phyloP scores from a whole-genome alignment of 2,888 invertebrate genomes.

The Cryptocephalus moraei region DNA sequence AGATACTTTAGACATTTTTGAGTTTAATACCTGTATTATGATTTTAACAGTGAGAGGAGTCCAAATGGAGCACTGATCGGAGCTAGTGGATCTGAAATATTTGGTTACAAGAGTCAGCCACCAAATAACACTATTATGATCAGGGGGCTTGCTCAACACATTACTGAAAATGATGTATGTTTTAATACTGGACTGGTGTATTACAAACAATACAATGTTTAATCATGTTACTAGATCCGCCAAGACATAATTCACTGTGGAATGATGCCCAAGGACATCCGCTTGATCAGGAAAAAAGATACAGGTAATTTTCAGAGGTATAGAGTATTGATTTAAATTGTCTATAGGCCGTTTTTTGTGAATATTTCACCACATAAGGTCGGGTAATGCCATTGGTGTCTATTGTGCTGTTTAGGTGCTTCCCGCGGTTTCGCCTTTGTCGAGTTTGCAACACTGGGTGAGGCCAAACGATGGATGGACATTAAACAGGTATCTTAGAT shows the following conservation, averaged over 20 bases:
- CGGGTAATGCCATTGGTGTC: slow-evolving; percentile 39
- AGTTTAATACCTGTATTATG: slow-evolving; percentile 22
- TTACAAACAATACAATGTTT: neutral
- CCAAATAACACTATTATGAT: slow-evolving; percentile 62
- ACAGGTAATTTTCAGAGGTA: slow-evolving; percentile 52
- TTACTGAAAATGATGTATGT: slow-evolving; percentile 67
- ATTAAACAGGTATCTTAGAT: slow-evolving; percentile 66
- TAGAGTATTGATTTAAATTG: slow-evolving; percentile 20
- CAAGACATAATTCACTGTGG: slow-evolving; percentile 66
- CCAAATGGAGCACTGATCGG: slow-evolving; percentile 33
- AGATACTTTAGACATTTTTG: slow-evolving; percentile 14
- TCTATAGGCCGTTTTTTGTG: slow-evolving; percentile 47
- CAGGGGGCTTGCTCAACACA: slow-evolving; percentile 61
- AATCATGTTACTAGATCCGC: slow-evolving; percentile 60
- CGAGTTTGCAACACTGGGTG: slow-evolving; percentile 82
- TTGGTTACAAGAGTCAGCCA: slow-evolving; percentile 39
- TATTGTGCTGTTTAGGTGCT: slow-evolving; percentile 69
- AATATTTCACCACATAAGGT: slow-evolving; percentile 36
- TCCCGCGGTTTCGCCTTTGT: slow-evolving; percentile 86
- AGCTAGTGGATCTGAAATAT: slow-evolving; percentile 38
- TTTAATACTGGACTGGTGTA: slow-evolving; percentile 1
- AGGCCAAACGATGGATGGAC: slow-evolving; percentile 88
- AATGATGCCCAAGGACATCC: slow-evolving; percentile 67
- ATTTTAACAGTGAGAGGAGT: slow-evolving; percentile 35
- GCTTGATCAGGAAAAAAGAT: slow-evolving; percentile 72